Evolutionary conservation across 92 coral and sea anemone genomes (phyloP).

Genomic region (Parazoanthus atlanticus): DNA sequence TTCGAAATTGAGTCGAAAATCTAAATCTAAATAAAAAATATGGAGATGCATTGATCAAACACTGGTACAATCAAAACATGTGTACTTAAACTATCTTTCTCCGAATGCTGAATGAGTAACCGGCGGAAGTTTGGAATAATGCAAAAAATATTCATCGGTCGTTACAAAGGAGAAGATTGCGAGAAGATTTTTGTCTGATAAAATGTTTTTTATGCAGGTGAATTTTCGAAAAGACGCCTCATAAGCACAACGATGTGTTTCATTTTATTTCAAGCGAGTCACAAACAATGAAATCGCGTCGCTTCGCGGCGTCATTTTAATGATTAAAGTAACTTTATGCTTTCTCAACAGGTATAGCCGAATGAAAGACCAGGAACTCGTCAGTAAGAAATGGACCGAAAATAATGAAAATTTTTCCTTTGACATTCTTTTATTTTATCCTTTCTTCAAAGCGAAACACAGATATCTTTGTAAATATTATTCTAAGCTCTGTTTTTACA

Average conservation of each 20-base stretch:
- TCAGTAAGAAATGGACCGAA: not conserved
- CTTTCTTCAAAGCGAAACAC: not conserved
- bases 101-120: not conserved
- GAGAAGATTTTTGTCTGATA: constrained; percentile 10
- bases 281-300: not conserved
- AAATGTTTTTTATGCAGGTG: not conserved
- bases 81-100: constrained; percentile 3
- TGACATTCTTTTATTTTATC: not conserved
- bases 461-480: not conserved
- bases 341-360: not conserved
- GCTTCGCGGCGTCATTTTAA: constrained; percentile 1
- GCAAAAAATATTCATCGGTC: not conserved
- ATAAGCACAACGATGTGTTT: not conserved
- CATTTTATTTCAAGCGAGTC: not conserved
- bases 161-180: not conserved
- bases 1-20: constrained; percentile 1
- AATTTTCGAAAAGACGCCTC: not conserved
- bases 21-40: not conserved
- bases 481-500: not conserved
- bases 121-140: not conserved
- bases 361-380: not conserved
- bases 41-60: not conserved
- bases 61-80: not conserved
- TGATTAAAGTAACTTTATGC: not conserved
- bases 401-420: not conserved